Base-by-base conservation (phyloP, 2,797 vertebrate genomes). In the Scolopax bukidnonensis region DNA sequence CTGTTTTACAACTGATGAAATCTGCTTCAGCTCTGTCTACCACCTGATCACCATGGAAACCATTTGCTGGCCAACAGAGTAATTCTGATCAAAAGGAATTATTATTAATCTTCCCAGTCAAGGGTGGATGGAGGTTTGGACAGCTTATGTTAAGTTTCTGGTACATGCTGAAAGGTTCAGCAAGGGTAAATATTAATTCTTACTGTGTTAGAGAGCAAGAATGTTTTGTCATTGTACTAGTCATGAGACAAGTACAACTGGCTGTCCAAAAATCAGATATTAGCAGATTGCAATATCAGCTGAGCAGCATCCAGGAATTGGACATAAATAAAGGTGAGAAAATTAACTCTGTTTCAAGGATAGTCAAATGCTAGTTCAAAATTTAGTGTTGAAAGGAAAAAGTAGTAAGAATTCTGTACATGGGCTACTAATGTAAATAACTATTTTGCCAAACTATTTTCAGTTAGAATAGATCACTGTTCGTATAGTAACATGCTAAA, bases 11-110 rank as follows among this genome's bases (percentile, higher is more conserved):
- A 89, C 94, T 97, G 97, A 97, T 97, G 91, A 97, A 97, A 98
- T 97, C 97, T 97, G 85, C 96, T 97, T 96, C 92, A 92, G 93
- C 64, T 84, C 89, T 97, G 94, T 96, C 97, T 97, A 96, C 97
- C 87, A 96, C 96, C 92, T 96, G 96, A 98, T 98, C 97, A 96
- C 98, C 95, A 97, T 98, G 97, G 98, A 97, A 98, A 98, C 96
- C 57, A 97, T 79, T 79, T 96, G 83, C 96, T 97, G 93, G 88
- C 93, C 97, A 97, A 96, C 80, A 70, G 69, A 97, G 89, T 95
- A 97, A 96, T 97, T 98, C 96, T 96, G 97, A 98, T 98, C 96
- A 97, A 97, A 98, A 98, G 63, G 97, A 98, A 97, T 98, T 98
- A 97, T 97, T 98, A 95, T 97, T 98, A 98, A 97, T 98, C 96